Conservation (phyloP, 2,113 vertebrate genomes). For the Crotalus helleri region DNA sequence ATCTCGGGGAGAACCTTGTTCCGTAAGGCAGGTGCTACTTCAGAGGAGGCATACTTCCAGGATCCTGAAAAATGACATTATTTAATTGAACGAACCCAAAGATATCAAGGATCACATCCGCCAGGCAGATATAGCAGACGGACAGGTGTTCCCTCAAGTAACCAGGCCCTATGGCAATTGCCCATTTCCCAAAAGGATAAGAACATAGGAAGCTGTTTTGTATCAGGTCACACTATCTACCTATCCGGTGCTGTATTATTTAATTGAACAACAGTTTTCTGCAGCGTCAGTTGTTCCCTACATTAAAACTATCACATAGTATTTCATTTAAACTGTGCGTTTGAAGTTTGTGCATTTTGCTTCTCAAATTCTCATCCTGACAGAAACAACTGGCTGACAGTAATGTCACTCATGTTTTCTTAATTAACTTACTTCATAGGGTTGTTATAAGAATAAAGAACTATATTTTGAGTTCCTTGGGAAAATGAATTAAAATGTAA, state of each 20-base stretch:
- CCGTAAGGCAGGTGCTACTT: too few relatives aligned
- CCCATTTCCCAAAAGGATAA: not conserved
- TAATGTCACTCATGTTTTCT: not conserved
- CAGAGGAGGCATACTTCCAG: too few relatives aligned
- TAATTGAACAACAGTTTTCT: not conserved
- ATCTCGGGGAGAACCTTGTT: too few relatives aligned
- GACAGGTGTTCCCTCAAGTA: not conserved
- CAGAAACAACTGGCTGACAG: not conserved
- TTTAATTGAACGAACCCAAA: too few relatives aligned
- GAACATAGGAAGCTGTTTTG: not conserved
- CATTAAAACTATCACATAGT: not conserved
- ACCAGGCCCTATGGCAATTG: not conserved
- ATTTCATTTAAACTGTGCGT: not conserved
- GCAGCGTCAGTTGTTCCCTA: not conserved
- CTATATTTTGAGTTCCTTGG: not conserved
- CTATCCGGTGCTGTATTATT: not conserved
- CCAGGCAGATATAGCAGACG: too few relatives aligned
- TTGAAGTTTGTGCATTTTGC: not conserved
- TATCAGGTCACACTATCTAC: not conserved
- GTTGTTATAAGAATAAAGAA: not conserved
- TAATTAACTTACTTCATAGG: not conserved
- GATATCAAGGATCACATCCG: too few relatives aligned
- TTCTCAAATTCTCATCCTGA: not conserved
- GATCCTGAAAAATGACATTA: too few relatives aligned
- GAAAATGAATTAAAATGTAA: not conserved